Evolutionary conservation across 2,113 vertebrate genomes (phyloP), one percentile per base, ranked within the genome.

Genomic region (Machaerirhynchus nigripectus): DNA sequence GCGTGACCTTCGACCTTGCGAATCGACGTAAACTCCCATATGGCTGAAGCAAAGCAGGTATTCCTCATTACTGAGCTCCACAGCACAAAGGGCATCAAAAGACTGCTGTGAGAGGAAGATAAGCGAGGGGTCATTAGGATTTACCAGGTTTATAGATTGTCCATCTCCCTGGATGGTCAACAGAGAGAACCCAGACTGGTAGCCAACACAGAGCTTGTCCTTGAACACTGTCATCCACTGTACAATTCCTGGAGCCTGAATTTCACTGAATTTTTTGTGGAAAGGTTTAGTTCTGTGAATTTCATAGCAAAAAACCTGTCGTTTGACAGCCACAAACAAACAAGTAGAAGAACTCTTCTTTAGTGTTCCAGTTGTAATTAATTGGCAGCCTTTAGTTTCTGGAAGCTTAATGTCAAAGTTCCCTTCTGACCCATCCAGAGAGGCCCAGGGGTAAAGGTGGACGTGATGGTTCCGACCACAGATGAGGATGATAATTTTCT

Each of bases 21-120:
- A 98, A 95, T 99, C 99, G 98, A 99, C 99, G 88, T 99, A 99
- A 95, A 99, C 82, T 88, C 99, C 99, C 93, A 99, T 98, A 96
- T 99, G 98, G 97, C 99, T 99, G 98, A 99, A 99, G 98, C 99
- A 99, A 84, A 99, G 99, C 98, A 99, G 98, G 95, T 98, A 98
- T 97, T 99, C 99, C 61, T 97, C 97, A 64, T 98, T 88, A 60
- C 98, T 98, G 74, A 99, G 98, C 97, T 99, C 98, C 97, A 99
- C 98, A 89, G 99, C 99, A 89, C 99, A 99, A 83, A 99, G 98
- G 85, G 99, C 99, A 77, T 99, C 99, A 97, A 99, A 97, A 40
- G 99, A 95, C 97, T 98, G 99, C 95, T 99, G 99, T 61, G 98
- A 98, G 96, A 99, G 98, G 98, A 99, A 99, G 84, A 98, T 97